Percentiles rank a stretch among this genome's conserved stretches.
These are phyloP conservation scores for Malthinus flaveolus DNA, from an alignment of 2,888 invertebrate species.

Conservation along the genomic window DNA sequence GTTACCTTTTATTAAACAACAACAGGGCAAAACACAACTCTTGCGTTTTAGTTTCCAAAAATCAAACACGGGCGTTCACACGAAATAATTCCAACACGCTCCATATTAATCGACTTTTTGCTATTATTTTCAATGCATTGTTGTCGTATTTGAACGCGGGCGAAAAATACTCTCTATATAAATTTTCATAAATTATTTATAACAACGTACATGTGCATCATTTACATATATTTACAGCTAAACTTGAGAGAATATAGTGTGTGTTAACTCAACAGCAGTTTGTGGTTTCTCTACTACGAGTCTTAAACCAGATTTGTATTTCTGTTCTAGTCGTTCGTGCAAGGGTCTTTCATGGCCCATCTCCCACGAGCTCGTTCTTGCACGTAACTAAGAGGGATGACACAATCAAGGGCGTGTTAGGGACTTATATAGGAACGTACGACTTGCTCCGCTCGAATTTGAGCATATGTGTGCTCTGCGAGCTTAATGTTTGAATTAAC, in stretches of 20 bases:
- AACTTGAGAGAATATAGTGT: conserved; percentile 24
- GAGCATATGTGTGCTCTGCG: conserved; percentile 14
- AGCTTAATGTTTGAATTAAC: conserved; percentile 25
- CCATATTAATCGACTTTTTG: no score
- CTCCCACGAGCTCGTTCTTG: conserved; percentile 11
- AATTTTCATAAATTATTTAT: conserved; percentile 29
- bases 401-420: conserved; percentile 16
- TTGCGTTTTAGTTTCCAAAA: no score
- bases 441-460: conserved; percentile 8
- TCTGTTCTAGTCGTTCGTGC: conserved; percentile 21
- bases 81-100: no score
- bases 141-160: neutral
- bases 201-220: conserved; percentile 21
- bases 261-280: conserved; percentile 26
- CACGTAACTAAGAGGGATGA: conserved; percentile 26
- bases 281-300: conserved; percentile 24
- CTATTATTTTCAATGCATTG: neutral
- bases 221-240: conserved; percentile 28
- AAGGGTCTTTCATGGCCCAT: conserved; percentile 21
- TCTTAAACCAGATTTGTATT: conserved; percentile 30
- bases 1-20: no score
- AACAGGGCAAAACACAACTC: no score
- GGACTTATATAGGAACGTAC: conserved; percentile 9
- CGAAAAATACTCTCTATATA: conserved; percentile 7
- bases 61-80: no score